Evolutionary conservation across 2,888 invertebrate genomes (phyloP), one percentile per base, ranked within the genome.

Genomic region (Heterodera filipjevi): DNA sequence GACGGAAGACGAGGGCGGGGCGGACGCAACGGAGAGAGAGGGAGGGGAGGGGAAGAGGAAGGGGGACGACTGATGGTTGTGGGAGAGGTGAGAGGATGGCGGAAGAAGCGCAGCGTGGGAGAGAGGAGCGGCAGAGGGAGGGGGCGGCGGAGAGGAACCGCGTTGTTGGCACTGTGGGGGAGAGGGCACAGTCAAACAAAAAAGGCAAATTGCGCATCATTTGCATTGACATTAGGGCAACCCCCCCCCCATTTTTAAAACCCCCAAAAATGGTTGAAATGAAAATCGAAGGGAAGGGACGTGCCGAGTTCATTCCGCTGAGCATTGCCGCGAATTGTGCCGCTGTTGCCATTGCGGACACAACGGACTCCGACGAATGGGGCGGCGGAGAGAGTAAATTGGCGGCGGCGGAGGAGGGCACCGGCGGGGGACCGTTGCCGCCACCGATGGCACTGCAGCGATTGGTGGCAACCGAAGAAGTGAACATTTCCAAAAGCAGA

Each of bases 321-420:
- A 75, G 39, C 35, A 75, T 64, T 1, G 59, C 75, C 44, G 75
- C 75, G 30, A 75, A 75, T 66, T 75, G 75, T 30, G 75, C 75
- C 32, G 75, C 75, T 12, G 75, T 75, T 22, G 68, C 30, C 66
- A 75, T 46, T 22, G 73, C 68, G 27, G 75, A 75, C 19, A 30
- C 75, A 22, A 75, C 30, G 30, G 46, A 44, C 5, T 68, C 68
- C 33, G 73, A 27, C 35, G 39, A 39, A 39, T 32, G 39, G 35
- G n/a, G n/a, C n/a, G 27, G 49, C 49, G 19, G 49, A 49, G 49
- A 49, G 49, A 59, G 10, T 27, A 59, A 35, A 68, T 33, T 32
- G 68, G 68, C 68, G 33, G 30, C 33, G n/a, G 39, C 6, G 39
- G 39, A 39, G 12, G 68, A 32, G 33, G 22, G 59, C 59, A 59